Conservation (phyloP, 2,888 invertebrate genomes). For the Ophioninae sp. region DNA sequence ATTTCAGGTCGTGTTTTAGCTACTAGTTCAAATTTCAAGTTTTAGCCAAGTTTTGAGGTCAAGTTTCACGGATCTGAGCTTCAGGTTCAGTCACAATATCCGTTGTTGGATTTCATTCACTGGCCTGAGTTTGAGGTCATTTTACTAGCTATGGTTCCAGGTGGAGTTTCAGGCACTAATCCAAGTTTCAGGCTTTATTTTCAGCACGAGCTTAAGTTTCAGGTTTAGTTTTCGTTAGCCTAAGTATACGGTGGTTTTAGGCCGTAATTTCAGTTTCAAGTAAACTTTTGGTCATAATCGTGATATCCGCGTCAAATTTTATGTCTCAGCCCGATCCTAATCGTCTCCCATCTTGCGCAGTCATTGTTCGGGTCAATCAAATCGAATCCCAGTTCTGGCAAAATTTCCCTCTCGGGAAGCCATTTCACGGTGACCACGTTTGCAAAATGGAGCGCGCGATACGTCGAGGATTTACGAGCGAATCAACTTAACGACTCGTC, state of each 20-base stretch:
- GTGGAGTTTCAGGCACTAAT: no score
- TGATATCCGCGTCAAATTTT: neutral
- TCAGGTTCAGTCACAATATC: no score
- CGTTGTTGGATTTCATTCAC: no score
- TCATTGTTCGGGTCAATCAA: neutral
- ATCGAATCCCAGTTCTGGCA: neutral
- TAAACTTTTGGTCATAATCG: neutral
- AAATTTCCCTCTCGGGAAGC: conserved; percentile 16
- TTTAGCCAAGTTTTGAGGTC: no score
- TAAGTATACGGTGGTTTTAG: neutral
- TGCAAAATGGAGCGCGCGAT: conserved; percentile 23
- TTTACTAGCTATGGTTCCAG: no score
- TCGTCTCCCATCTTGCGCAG: conserved; percentile 2
- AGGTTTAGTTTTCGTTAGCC: no score
- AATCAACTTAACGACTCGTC: conserved; percentile 27
- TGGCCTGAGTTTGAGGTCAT: no score
- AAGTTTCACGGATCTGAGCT: no score
- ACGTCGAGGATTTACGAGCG: conserved; percentile 32
- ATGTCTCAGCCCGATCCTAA: neutral
- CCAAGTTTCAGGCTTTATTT: no score
- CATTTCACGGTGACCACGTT: conserved; percentile 36
- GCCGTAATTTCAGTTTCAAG: neutral
- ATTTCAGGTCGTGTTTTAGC: no score
- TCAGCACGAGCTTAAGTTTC: no score
- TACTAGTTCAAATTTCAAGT: no score